Percentiles rank a stretch among this genome's conserved stretches.
phyloP scores from a whole-genome alignment of 2,797 vertebrate genomes.

The Poecilia velifera region DNA sequence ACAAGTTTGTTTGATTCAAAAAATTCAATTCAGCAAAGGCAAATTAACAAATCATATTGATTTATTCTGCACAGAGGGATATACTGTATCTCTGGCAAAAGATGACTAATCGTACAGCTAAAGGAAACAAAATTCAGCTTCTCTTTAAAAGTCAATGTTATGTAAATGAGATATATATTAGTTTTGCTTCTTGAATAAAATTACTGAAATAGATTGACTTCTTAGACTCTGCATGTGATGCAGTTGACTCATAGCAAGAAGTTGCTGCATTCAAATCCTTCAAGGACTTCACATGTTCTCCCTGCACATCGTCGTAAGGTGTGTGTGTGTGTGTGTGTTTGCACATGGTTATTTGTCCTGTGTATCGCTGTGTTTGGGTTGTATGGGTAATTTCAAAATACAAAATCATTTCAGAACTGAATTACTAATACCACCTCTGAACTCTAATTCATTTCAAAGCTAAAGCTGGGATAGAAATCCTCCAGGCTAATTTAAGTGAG shows the following conservation, averaged over 20 bases:
- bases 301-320: background rate
- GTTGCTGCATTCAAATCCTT: too few relatives aligned
- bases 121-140: background rate
- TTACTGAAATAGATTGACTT: background rate
- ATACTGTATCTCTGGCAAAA: background rate
- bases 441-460: background rate
- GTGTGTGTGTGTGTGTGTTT: too few relatives aligned
- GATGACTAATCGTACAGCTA: background rate
- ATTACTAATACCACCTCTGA: background rate
- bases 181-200: background rate
- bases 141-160: background rate
- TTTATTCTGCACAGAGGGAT: background rate
- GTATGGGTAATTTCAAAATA: too few relatives aligned
- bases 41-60: background rate
- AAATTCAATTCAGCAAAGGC: background rate
- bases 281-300: background rate
- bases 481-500: background rate
- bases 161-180: background rate
- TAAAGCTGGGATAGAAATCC: background rate
- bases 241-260: background rate
- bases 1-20: background rate
- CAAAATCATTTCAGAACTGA: background rate
- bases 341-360: too few relatives aligned
- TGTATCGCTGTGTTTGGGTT: too few relatives aligned
- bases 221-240: background rate